Base-by-base conservation (phyloP, 2,888 invertebrate species). In the Drosophila leonis region DNA sequence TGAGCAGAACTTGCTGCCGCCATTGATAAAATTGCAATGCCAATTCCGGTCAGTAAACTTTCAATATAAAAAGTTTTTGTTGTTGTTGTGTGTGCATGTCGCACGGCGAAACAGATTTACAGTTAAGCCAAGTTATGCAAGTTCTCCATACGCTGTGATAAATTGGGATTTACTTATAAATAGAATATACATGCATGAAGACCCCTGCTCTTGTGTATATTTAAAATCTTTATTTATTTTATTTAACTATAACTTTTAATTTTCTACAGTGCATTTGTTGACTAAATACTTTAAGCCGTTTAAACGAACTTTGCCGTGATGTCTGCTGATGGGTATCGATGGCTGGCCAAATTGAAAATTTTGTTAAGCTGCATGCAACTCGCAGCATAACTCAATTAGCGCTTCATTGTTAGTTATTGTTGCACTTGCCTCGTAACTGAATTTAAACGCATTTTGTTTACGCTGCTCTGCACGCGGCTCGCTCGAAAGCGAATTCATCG, bases 31-130 rank as follows among this genome's bases (percentile, higher is more conserved):
- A 87, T 76, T 87, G 88, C 79, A 84, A 87, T 79, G 88, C 82
- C 90, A 82, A 83, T 84, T 84, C 88, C 90, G 84, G 84, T 89
- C 88, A 84, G 70, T 79, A 89, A 84, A 84, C 84, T 84, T 87
- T 75, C 67, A 71, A 81, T 87, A 76, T 41, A 66, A 61, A 83
- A 79, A 86, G 62, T 75, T 86, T 76, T 68, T 18, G 7, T 39
- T 54, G 24, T 24, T 39, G 33, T 51, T 55, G 48, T 56, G 48
- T 62, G 49, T 59, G 64, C 33, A 49, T 65, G 51, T 64, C 35
- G 57, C 49, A 59, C 62, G 65, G 37, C 33, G 67, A 69, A 64
- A 61, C 70, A 65, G 73, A 81, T 71, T 74, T 69, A 69, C 68
- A 65, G 75, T 65, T 62, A 60, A 61, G 67, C 60, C 64, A 72